Conservation (phyloP, 2,888 invertebrate species). For the Hedychridium roseum region DNA sequence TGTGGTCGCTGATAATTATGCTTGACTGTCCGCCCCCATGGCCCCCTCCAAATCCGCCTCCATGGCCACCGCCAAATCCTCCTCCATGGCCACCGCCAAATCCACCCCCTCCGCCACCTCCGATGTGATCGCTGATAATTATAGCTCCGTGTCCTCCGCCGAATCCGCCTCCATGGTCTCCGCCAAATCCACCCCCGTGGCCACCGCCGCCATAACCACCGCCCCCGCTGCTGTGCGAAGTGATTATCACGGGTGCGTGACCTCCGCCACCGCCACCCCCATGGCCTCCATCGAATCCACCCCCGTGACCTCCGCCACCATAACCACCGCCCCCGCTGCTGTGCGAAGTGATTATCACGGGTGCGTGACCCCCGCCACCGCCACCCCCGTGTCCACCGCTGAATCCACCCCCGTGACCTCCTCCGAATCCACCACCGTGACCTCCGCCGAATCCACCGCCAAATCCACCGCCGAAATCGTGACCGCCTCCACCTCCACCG, state of each 20-base stretch:
- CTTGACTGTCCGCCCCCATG: not conserved
- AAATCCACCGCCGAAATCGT: conserved; percentile 11
- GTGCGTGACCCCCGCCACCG: conserved; percentile 7
- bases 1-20: too few relatives aligned
- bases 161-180: conserved; percentile 23
- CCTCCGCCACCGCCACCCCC: conserved; percentile 14
- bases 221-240: conserved; percentile 12
- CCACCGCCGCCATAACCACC: conserved; percentile 20
- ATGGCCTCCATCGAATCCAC: conserved; percentile 4
- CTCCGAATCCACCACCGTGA: conserved; percentile 13
- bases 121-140: conserved; percentile 20
- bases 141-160: conserved; percentile 19
- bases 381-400: conserved; percentile 16
- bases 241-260: conserved; percentile 10
- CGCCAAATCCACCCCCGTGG: conserved; percentile 30
- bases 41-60: conserved; percentile 1
- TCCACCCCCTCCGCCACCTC: conserved; percentile 26
- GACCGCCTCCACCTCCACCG: conserved; percentile 14
- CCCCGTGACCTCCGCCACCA: conserved; percentile 18
- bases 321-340: conserved; percentile 13
- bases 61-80: conserved; percentile 10
- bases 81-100: conserved; percentile 17
- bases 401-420: conserved; percentile 6
- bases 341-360: too few relatives aligned
- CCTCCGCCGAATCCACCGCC: conserved; percentile 3